Conservation (phyloP, 2,888 invertebrate species). For the Sphecodes monilicornis region DNA sequence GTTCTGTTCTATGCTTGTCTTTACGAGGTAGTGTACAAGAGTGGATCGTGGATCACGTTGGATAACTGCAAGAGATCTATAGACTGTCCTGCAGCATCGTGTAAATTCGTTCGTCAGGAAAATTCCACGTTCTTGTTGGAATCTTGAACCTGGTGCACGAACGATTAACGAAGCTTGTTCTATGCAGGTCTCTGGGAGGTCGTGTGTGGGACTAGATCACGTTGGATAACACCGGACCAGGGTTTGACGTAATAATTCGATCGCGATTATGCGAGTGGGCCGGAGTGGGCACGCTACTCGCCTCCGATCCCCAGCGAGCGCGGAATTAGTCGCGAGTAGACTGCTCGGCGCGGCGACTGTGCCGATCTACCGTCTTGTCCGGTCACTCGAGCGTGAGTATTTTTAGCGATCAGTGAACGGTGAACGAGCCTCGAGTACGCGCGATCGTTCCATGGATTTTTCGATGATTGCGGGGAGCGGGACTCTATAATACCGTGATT, state of each 20-base stretch:
- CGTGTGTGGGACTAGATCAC: background rate
- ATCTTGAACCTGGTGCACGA: background rate
- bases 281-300: background rate
- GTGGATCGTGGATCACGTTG: background rate
- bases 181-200: background rate
- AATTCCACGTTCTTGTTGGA: background rate
- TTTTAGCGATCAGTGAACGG: slow-evolving; percentile 70
- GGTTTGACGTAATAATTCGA: slow-evolving; percentile 50
- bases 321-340: slow-evolving; percentile 73
- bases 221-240: background rate
- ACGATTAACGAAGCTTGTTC: background rate
- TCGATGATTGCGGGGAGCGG: slow-evolving; percentile 25
- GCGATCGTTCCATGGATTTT: slow-evolving; percentile 24
- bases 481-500: slow-evolving; percentile 28
- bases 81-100: background rate
- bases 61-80: background rate
- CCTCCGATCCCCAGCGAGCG: slow-evolving; percentile 26
- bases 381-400: slow-evolving; percentile 69
- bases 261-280: slow-evolving; percentile 40
- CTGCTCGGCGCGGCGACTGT: slow-evolving; percentile 82
- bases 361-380: slow-evolving; percentile 60
- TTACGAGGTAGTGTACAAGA: too few species aligned
- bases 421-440: slow-evolving; percentile 3
- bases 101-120: background rate
- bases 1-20: background rate